These are phyloP conservation scores for Phrynocephalus forsythii DNA, from an alignment of 2,797 vertebrate species.

Conservation along the genomic window DNA sequence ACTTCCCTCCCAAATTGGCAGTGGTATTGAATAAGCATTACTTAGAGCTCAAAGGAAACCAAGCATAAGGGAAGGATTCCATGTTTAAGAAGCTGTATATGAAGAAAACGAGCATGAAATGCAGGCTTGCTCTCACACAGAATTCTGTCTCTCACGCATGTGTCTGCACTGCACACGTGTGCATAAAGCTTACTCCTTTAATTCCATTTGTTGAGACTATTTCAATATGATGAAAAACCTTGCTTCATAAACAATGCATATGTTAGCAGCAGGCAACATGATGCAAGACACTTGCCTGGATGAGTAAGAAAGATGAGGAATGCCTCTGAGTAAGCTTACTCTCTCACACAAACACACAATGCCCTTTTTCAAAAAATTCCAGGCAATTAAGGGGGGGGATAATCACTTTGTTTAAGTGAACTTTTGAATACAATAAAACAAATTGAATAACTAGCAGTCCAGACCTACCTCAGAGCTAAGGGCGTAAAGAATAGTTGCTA, in stretches of 20 bases:
- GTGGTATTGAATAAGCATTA: background rate
- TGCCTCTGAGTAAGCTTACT: background rate
- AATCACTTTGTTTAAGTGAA: background rate
- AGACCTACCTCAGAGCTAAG: background rate
- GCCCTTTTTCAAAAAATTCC: background rate
- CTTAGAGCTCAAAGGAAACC: background rate
- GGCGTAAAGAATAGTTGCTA: too few relatives aligned
- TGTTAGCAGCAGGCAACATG: background rate
- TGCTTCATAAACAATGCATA: background rate
- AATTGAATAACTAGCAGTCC: background rate
- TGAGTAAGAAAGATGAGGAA: background rate
- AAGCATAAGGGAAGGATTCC: too few relatives aligned
- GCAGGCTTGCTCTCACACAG: too few relatives aligned
- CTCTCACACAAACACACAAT: too few relatives aligned
- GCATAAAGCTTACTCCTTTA: too few relatives aligned
- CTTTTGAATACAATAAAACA: background rate
- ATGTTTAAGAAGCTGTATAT: background rate
- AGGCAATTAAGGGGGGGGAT: too few relatives aligned
- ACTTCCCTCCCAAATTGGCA: too few relatives aligned
- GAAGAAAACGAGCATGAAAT: too few relatives aligned
- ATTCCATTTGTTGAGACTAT: too few relatives aligned
- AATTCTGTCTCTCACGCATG: too few relatives aligned
- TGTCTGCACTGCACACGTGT: too few relatives aligned
- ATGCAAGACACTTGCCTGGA: too few relatives aligned
- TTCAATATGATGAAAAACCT: background rate